Evolutionary conservation across 2,888 invertebrate species (phyloP), one percentile per base, ranked within the genome.

Genomic region (Epirrita christyi): DNA sequence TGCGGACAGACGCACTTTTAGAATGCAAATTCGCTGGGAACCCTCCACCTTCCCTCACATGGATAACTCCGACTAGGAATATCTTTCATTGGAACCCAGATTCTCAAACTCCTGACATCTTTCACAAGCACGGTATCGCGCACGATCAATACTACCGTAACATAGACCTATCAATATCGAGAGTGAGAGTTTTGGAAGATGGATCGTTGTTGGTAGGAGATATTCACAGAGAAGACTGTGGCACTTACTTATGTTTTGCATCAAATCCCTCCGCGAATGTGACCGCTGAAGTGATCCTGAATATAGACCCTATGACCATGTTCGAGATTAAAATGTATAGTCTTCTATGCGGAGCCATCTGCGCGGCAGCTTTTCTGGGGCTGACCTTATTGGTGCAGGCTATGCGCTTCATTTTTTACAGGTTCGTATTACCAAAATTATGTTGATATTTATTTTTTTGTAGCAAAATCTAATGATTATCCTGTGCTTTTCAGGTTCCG

Each of bases 241-340:
- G 98, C 50, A 90, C 94, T 28, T 98, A 98, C 88, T 94, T 94
- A 61, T 98, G 98, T 81, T 95, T 95, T 77, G 98, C 97, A 40
- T 94, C 95, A 72, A 98, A 98, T 88, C 95, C 97, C 11, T 93
- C 96, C 64, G 96, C 96, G 51, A 97, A 97, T 81, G 91, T 94
- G 29, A 96, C 97, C 1, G 94, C 94, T 43, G 94, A 94, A 72
- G 95, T 98, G 34, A 78, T 95, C 48, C 92, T 98, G 53, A 95
- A 96, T 79, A 95, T 98, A 79, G 97, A 98, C 85, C 97, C 98
- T 13, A 94, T 95, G 74, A 95, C 97, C 57, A 95, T 97, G 92
- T 94, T 95, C 76, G 94, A 95, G 70, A 95, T 98, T 49, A 96
- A 97, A 84, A 95, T 98, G 63, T 93, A 95, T 73, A 98, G 98